Percentiles rank a stretch among this genome's conserved stretches.
These are phyloP conservation scores for Bubo bubo DNA, from an alignment of 2,113 vertebrate genomes.

Conservation along the genomic window DNA sequence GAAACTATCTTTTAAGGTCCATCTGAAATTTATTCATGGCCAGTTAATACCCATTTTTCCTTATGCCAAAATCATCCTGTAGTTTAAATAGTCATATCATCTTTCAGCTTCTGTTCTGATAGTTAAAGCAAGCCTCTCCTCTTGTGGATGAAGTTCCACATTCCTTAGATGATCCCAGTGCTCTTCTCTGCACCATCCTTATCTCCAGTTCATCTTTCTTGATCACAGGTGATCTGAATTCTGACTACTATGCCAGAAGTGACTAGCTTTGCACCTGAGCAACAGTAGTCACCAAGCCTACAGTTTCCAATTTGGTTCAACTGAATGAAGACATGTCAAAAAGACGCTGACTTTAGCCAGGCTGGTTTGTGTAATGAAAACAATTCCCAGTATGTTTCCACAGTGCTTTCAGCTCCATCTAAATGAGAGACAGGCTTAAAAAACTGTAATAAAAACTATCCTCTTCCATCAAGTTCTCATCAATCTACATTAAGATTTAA, in stretches of 20 bases:
- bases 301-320: background rate
- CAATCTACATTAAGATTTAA: background rate
- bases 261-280: background rate
- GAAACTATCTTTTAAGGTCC: background rate
- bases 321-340: background rate
- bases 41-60: slow-evolving; percentile 20
- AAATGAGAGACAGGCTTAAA: background rate
- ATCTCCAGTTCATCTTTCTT: background rate
- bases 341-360: background rate
- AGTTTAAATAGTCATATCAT: background rate
- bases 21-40: background rate
- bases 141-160: fast-evolving
- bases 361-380: background rate
- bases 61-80: background rate
- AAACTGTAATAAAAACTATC: background rate
- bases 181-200: background rate
- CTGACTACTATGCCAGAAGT: background rate
- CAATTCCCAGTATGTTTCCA: background rate
- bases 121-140: background rate
- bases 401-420: background rate
- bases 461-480: background rate
- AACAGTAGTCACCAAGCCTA: background rate
- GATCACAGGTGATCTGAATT: background rate
- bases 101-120: slow-evolving; percentile 12
- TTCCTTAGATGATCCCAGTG: background rate